Evolutionary conservation across 2,113 vertebrate species (phyloP), one percentile per base, ranked within the genome.

Genomic region (Polypterus senegalus): DNA sequence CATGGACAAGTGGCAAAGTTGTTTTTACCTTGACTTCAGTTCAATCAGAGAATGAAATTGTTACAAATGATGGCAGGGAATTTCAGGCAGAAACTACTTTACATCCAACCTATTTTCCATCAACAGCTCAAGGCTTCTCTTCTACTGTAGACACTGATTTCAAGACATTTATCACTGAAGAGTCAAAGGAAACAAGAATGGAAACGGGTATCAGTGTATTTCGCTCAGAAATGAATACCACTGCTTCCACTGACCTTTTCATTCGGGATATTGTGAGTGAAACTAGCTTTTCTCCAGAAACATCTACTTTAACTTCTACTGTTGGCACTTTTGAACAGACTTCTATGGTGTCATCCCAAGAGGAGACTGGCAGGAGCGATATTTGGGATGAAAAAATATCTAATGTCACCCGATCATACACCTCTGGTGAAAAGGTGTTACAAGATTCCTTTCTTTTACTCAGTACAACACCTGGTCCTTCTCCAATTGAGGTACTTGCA

Each of bases 401-500:
- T 10, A 69, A 78, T 61, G 56, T 64, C 61, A 66, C 79, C 3
- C 54, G 69, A n/a, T 65, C 80, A 4, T 67, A 76, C 63, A 67
- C 81, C 49, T 62, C 66, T 59, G 77, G 59, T 51, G 70, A 71
- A 5, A 51, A 70, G 60, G 64, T 68, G 65, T 71, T 71, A 6
- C 74, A 54, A 59, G 67, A 65, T 5, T 60, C 77, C 63, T 71
- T 72, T 49, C 65, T 66, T 72, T 75, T 73, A 54, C 67, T 62
- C 66, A 78, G 75, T 66, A 74, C 79, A 61, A 82, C 83, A 49
- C 74, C 84, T 70, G 70, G 79, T 60, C 76, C 76, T 70, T 77
- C 83, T 53, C 81, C 82, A 8, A 73, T 77, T 53, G 86, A 85
- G 74, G 80, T 70, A 61, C 73, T 78, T 44, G 79, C 73, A 63